Conservation (phyloP, 37 sponge, comb jelly and placozoan species). For the Haliclona indistincta region DNA sequence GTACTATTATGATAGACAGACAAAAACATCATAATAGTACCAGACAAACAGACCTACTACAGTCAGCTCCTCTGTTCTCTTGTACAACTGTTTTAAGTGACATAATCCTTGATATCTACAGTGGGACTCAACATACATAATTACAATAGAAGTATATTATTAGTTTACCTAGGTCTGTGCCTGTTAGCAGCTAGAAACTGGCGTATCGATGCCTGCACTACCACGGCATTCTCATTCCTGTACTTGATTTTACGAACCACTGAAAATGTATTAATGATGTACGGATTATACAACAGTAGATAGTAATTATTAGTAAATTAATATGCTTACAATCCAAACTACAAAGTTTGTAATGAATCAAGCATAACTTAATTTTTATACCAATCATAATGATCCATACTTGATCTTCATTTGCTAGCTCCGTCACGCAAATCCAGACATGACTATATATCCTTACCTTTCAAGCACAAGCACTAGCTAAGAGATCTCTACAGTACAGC, state of each 20-base stretch:
- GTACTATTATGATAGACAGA: too few relatives aligned
- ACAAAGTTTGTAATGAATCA: too few relatives aligned
- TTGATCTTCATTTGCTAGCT: too few relatives aligned
- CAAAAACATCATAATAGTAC: too few relatives aligned
- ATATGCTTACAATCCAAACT: too few relatives aligned
- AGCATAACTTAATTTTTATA: too few relatives aligned
- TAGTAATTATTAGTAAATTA: neutral
- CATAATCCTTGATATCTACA: constrained; percentile 49
- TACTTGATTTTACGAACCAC: constrained; percentile 82
- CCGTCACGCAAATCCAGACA: too few relatives aligned
- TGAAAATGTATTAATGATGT: constrained; percentile 8
- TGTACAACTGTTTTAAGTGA: constrained; percentile 7
- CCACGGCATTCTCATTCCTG: constrained; percentile 60
- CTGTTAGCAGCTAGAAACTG: constrained; percentile 70
- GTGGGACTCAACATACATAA: neutral
- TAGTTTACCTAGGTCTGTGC: constrained; percentile 72
- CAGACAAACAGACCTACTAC: constrained; percentile 41
- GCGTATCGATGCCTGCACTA: constrained; percentile 73
- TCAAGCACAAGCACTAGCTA: too few relatives aligned
- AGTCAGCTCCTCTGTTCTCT: constrained; percentile 14
- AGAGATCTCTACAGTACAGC: too few relatives aligned
- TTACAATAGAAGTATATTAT: neutral
- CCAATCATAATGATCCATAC: too few relatives aligned
- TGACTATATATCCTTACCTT: too few relatives aligned
- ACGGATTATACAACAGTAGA: neutral